Conservation (phyloP, 2,797 vertebrate genomes). For the Centroberyx gerrardi region DNA sequence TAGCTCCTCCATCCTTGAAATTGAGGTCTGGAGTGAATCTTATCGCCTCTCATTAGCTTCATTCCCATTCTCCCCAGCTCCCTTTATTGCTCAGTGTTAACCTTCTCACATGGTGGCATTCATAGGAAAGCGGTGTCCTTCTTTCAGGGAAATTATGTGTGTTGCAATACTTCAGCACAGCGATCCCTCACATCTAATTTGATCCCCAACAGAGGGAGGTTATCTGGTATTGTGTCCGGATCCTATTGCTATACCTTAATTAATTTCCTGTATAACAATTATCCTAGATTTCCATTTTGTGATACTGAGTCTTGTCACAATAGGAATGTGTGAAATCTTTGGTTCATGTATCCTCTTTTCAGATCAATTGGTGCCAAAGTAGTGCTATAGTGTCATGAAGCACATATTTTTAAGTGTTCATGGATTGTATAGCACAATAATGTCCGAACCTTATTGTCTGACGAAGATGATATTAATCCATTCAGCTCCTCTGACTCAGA, state of each 20-base stretch:
- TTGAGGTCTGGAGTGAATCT: constrained; percentile 84
- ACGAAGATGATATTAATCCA: constrained; percentile 46
- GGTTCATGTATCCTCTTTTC: constrained; percentile 25
- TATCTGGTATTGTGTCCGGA: constrained; percentile 55
- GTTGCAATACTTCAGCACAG: constrained; percentile 68
- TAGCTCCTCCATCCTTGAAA: constrained; percentile 83
- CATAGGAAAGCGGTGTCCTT: constrained; percentile 63
- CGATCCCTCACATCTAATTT: constrained; percentile 79
- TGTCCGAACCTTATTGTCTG: constrained; percentile 49
- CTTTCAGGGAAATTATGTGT: constrained; percentile 72
- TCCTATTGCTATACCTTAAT: constrained; percentile 49
- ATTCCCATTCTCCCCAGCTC: constrained; percentile 75
- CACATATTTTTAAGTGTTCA: constrained; percentile 42
- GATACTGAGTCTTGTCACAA: constrained; percentile 32
- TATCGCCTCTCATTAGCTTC: constrained; percentile 87
- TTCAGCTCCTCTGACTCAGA: constrained; percentile 44
- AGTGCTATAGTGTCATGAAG: constrained; percentile 5
- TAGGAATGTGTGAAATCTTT: constrained; percentile 11
- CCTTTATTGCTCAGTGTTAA: constrained; percentile 81
- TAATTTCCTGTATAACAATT: constrained; percentile 47
- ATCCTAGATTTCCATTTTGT: constrained; percentile 36
- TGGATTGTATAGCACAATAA: constrained; percentile 50
- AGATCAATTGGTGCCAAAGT: constrained; percentile 11
- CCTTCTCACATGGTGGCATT: constrained; percentile 79
- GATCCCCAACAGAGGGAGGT: constrained; percentile 57